Base-by-base conservation (phyloP, 2,888 invertebrate species). In the Thelaira solivaga region DNA sequence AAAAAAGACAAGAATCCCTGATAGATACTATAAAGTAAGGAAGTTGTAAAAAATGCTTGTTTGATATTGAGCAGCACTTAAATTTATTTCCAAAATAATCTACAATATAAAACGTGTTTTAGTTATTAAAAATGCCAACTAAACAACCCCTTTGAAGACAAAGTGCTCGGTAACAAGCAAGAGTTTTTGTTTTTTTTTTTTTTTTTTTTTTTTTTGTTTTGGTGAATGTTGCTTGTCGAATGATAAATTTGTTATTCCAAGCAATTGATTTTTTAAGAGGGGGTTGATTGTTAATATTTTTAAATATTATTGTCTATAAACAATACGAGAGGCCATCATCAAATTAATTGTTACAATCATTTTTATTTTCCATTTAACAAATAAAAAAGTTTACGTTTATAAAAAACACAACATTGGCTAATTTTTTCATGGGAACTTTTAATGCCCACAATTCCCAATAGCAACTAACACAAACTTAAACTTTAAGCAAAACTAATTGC, bases 201-300 rank as follows among this genome's bases (percentile, higher is more conserved):
- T 10, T 36, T 36, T 36, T 2, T n/a, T 36, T 2, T 3, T 34
- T 8, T n/a, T 11, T 34, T 7, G n/a, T 2, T 5, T 8, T n/a
- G 10, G 2, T 16, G 11, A 39, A 41, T 10, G 41, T 47, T 81
- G 82, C 80, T 75, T 82, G 78, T 65, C 22, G 13, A 45, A 80
- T 83, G 85, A 86, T 83, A 84, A 83, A 85, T 85, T 84, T 71
- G 29, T 82, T 82, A 83, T 85, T 86, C 83, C 84, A 82, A 83
- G 81, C 86, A 84, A 86, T 86, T 86, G 84, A 83, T 82, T 73
- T 82, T 43, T 82, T 80, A 82, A 82, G 85, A 84, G 69, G 41
- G 85, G 82, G 83, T 81, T 82, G 82, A 83, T 81, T 82, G 76
- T 76, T 73, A 73, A 68, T 78, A 72, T 77, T 82, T 80, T 77